These are phyloP conservation scores for Nyctibius bracteatus DNA, from an alignment of 2,113 vertebrate genomes.

Conservation along the genomic window DNA sequence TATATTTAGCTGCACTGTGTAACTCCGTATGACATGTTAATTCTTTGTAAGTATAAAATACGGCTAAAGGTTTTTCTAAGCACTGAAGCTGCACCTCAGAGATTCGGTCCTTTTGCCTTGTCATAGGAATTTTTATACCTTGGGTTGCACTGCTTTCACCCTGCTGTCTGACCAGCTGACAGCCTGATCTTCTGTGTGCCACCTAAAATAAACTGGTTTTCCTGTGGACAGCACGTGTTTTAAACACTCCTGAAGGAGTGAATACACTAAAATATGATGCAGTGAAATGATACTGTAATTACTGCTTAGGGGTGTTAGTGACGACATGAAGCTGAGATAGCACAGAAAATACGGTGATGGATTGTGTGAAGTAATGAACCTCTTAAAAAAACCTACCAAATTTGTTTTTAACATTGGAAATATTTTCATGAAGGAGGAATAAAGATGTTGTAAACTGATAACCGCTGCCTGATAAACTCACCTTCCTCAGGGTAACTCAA, in stretches of 20 bases:
- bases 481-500: neutral
- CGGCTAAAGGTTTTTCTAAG: neutral
- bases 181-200: neutral
- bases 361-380: neutral
- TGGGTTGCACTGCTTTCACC: neutral
- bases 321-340: neutral
- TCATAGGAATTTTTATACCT: neutral
- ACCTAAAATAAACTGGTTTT: neutral
- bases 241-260: neutral
- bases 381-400: neutral
- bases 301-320: neutral
- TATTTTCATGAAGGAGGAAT: neutral
- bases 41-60: neutral
- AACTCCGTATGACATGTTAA: neutral
- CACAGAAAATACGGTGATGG: neutral
- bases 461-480: neutral
- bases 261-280: neutral
- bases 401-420: neutral
- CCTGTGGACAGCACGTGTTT: neutral
- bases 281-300: neutral
- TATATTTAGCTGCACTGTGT: neutral
- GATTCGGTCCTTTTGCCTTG: neutral
- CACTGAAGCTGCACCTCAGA: neutral
- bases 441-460: neutral
- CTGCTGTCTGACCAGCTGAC: neutral